A percentile compares a stretch with the other conserved stretches of the same genome.
Evolutionary conservation across 2,888 invertebrate genomes (phyloP).

Genomic region (Eupithecia pulchellata): DNA sequence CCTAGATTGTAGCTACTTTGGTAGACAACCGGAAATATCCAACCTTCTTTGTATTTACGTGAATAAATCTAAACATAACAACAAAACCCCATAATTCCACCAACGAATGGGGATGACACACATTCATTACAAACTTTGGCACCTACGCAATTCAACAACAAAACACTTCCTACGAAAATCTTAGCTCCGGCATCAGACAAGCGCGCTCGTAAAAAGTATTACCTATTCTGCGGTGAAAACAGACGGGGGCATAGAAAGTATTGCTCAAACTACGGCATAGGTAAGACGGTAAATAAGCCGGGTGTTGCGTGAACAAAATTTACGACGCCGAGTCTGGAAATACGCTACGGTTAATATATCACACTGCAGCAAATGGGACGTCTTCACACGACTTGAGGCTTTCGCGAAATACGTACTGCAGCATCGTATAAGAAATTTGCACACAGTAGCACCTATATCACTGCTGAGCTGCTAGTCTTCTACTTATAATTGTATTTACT

Average conservation of each 20-base stretch:
- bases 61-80: slow-evolving; percentile 11
- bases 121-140: slow-evolving; percentile 23
- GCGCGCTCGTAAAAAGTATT: slow-evolving; percentile 1
- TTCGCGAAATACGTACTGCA: slow-evolving; percentile 44
- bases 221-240: slow-evolving; percentile 23
- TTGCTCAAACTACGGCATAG: slow-evolving; percentile 38
- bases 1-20: neutral
- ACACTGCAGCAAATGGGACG: slow-evolving; percentile 47
- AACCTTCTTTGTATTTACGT: neutral
- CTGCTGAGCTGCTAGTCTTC: neutral
- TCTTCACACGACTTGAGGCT: slow-evolving; percentile 42
- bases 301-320: slow-evolving; percentile 48
- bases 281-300: slow-evolving; percentile 48
- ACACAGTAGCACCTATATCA: neutral
- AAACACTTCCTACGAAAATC: slow-evolving; percentile 24
- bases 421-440: slow-evolving; percentile 25
- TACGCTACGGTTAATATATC: slow-evolving; percentile 50
- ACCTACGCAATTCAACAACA: slow-evolving; percentile 32
- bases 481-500: neutral
- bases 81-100: slow-evolving; percentile 15
- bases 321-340: slow-evolving; percentile 47
- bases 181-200: neutral
- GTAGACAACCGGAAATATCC: neutral
- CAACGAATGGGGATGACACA: slow-evolving; percentile 14
- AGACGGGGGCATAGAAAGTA: slow-evolving; percentile 15